Evolutionary conservation across 1,140 invertebrate species (phyloP), one percentile per base, ranked within the genome.

Genomic region (Caenorhabditis elegans): DNA sequence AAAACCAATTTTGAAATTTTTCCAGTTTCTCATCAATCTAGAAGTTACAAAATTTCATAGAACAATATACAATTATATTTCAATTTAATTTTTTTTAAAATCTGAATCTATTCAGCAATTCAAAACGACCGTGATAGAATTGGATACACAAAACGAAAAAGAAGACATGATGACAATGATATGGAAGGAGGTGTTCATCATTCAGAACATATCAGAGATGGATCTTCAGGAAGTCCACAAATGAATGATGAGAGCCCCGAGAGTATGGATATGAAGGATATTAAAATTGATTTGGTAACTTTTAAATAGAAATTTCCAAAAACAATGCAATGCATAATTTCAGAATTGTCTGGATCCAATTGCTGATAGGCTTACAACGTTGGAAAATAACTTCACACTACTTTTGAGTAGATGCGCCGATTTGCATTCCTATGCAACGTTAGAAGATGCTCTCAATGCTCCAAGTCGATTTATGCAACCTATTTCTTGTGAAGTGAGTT

Each of bases 321-420:
- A n/a, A n/a, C n/a, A n/a, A n/a, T n/a, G n/a, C n/a, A n/a, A n/a
- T n/a, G n/a, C n/a, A 17, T 17, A 8, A 31, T 39, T 76, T 0
- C 26, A 36, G 47, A 82, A 53, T 34, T 46, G 34, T 13, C 22
- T 60, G 19, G 86, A 88, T 65, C 83, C 85, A 15, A 82, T 89
- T 36, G 81, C 89, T 19, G 87, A 89, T 34, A 24, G 86, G 24
- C 77, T 89, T 24, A 87, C 88, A 13, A 79, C 81, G 17, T 78
- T 89, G 31, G 88, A 89, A 65, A 89, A 89, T 49, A 89, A 89
- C 76, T 90, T 89, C 49, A 85, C 88, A 13, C 55, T 89, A 8
- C 75, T 89, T 28, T 53, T 89, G 13, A 89, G 87, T 49, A 77
- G 88, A n/a, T 86, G 85, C 13, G 60, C 17, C 0, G 79, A 87